phyloP scores from a whole-genome alignment of 2,888 invertebrate genomes.

The Volucella inflata region DNA sequence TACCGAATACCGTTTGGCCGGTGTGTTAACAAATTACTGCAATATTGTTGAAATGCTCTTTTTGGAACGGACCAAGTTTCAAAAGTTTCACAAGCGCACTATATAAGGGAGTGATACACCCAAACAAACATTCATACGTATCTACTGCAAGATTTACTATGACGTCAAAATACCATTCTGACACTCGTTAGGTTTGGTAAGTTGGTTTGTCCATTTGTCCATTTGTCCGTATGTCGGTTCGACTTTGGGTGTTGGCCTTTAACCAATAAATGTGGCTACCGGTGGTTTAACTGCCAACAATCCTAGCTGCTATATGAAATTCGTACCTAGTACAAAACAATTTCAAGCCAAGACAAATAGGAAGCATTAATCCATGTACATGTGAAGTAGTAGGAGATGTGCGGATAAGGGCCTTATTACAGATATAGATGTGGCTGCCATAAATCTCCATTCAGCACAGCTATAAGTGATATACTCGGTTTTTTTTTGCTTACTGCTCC shows the following conservation, averaged over 20 bases:
- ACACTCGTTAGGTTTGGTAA: slow-evolving; percentile 70
- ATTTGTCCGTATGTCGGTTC: slow-evolving; percentile 34
- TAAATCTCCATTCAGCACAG: slow-evolving; percentile 72
- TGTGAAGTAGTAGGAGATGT: slow-evolving; percentile 52
- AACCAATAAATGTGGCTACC: slow-evolving; percentile 71
- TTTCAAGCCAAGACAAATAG: slow-evolving; percentile 73
- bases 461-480: slow-evolving; percentile 60
- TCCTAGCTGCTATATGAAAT: slow-evolving; percentile 24
- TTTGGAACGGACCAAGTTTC: slow-evolving; percentile 59
- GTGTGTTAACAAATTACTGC: slow-evolving; percentile 72
- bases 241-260: slow-evolving; percentile 50
- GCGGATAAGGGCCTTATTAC: slow-evolving; percentile 50
- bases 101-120: slow-evolving; percentile 4
- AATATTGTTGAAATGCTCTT: slow-evolving; percentile 72
- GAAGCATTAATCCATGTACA: slow-evolving; percentile 64
- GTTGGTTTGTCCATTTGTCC: slow-evolving; percentile 47
- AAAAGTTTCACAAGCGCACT: slow-evolving; percentile 19
- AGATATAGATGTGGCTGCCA: slow-evolving; percentile 67
- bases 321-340: slow-evolving; percentile 54
- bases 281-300: slow-evolving; percentile 54
- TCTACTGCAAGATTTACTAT: slow-evolving; percentile 63
- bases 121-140: no score
- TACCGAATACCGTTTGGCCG: slow-evolving; percentile 24
- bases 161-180: slow-evolving; percentile 68
- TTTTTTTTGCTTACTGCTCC: slow-evolving; percentile 1